Evolutionary conservation across 2,888 invertebrate genomes (phyloP), one percentile per base, ranked within the genome.

Genomic region (Tanypteryx hageni): DNA sequence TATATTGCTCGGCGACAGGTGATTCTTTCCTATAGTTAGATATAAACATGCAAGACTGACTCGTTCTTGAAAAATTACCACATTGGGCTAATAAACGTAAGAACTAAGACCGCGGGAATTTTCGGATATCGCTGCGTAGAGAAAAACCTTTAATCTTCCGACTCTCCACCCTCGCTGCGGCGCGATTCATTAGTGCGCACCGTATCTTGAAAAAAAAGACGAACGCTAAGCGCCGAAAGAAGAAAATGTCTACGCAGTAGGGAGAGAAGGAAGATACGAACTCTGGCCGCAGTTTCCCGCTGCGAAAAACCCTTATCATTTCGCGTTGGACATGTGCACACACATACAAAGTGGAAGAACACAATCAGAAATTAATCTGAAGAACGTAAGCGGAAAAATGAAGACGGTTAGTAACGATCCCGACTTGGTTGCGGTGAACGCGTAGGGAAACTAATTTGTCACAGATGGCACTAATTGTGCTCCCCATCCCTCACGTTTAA

Each of bases 191-290:
- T 68, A 68, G 68, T 68, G 68, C 68, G 68, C 22, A 22, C 68
- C n/a, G 18, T 68, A 22, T 22, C 9, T 22, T 18, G 68, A 22
- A 22, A 22, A 68, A 64, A 68, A 68, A 68, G n/a, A 68, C 68
- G n/a, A 68, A 18, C 68, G 68, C n/a, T 22, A 18, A 68, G 22
- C 68, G 68, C n/a, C 68, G n/a, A 22, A 22, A 64, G 68, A 68
- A 68, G 68, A 68, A 68, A 68, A n/a, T 68, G 68, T n/a, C 68
- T 68, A 68, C 22, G 68, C 68, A 22, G 22, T 68, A 18, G n/a
- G 22, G 18, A 13, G 68, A 68, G 61, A 68, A 22, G n/a, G 68
- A 68, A 68, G 18, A 68, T n/a, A 68, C 68, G 22, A 22, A n/a
- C 68, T 68, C 68, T 18, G n/a, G 22, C 22, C 68, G 68, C 68